phyloP scores from a whole-genome alignment of 2,797 vertebrate species.

The Muscicapa comitata region DNA sequence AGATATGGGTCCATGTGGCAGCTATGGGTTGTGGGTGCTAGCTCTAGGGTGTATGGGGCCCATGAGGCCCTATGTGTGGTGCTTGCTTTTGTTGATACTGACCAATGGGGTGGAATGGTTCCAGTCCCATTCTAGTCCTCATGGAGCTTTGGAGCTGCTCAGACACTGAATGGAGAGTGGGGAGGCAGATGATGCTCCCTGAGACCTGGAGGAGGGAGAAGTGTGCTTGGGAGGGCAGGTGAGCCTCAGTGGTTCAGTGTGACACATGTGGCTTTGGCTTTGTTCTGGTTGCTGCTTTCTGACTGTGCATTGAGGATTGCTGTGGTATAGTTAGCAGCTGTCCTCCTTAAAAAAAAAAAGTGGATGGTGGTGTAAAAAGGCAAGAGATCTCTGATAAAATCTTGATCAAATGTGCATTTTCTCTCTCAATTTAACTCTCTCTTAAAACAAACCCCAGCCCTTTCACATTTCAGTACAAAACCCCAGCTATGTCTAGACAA shows the following conservation, averaged over 20 bases:
- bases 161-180: accelerated
- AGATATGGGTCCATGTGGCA: neutral
- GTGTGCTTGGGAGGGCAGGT: neutral
- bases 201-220: neutral
- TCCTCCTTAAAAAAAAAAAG: neutral
- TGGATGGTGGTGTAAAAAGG: neutral
- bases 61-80: accelerated
- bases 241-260: accelerated
- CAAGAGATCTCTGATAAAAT: neutral
- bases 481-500: neutral
- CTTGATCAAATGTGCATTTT: neutral
- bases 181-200: neutral
- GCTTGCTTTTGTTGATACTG: neutral
- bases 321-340: neutral
- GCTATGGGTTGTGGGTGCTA: neutral
- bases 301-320: neutral
- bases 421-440: neutral
- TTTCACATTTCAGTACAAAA: neutral
- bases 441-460: neutral
- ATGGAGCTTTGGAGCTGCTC: neutral
- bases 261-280: accelerated
- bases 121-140: neutral
- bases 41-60: too few species aligned
- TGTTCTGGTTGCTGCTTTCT: neutral
- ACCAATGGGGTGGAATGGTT: accelerated